Conservation (phyloP, 2,888 invertebrate genomes). For the Nomada lathburiana region DNA sequence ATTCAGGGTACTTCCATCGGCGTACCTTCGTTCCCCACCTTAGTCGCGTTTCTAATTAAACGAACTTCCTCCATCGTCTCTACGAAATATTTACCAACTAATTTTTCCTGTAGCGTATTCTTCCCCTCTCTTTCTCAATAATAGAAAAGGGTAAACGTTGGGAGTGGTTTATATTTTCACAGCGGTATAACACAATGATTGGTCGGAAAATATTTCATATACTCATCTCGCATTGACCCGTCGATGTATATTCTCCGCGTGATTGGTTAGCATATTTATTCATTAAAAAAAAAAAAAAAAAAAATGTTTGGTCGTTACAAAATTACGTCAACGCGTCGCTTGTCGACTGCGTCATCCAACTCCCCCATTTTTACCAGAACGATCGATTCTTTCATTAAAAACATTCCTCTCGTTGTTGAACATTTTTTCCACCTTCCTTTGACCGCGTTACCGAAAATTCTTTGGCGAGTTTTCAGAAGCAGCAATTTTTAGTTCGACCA, state of each 20-base stretch:
- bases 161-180: neutral
- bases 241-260: neutral
- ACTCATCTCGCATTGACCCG: neutral
- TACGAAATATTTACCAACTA: neutral
- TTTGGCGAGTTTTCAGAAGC: neutral
- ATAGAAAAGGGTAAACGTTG: neutral
- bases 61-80: neutral
- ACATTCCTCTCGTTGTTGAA: conserved; percentile 11
- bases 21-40: neutral
- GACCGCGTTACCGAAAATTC: conserved; percentile 2
- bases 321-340: neutral
- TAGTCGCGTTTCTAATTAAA: conserved; percentile 34
- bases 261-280: neutral
- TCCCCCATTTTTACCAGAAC: conserved; percentile 16
- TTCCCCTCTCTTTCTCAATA: neutral
- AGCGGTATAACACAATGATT: conserved; percentile 1
- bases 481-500: neutral
- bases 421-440: neutral
- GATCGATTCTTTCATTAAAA: conserved; percentile 1
- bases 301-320: neutral
- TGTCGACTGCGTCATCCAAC: neutral
- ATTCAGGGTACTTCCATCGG: conserved; percentile 22
- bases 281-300: neutral
- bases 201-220: neutral
- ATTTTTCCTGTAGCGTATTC: neutral